Conservation (phyloP, 2,797 vertebrate genomes). For the Myotis findleyi region DNA sequence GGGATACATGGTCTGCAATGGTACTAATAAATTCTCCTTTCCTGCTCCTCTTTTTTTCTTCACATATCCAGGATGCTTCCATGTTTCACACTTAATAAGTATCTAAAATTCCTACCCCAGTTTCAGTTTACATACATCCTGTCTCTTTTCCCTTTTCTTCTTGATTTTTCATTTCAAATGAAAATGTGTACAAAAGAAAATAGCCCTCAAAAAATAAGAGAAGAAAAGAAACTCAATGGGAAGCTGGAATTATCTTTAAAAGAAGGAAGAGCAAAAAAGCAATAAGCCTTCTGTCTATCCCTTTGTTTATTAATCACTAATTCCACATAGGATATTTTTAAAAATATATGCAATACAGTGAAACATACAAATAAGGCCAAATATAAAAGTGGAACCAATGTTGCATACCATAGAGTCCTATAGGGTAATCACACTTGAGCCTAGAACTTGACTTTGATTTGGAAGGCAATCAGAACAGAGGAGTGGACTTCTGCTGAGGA, state of each 20-base stretch:
- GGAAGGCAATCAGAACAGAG: not conserved
- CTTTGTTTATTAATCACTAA: not conserved
- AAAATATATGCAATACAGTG: not conserved
- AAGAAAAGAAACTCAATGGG: not conserved
- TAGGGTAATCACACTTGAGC: not conserved
- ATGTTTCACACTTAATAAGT: not conserved
- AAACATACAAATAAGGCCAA: not conserved
- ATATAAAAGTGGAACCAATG: not conserved
- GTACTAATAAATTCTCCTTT: not conserved
- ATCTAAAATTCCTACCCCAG: not conserved
- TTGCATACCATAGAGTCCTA: not conserved
- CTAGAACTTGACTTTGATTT: not conserved
- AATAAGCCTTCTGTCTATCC: not conserved
- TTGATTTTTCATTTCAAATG: not conserved
- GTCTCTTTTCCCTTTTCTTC: not conserved
- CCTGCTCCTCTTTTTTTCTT: not conserved
- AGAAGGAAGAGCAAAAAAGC: not conserved
- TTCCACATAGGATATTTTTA: not conserved
- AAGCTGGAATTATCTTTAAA: conserved; percentile 18
- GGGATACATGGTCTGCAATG: not conserved
- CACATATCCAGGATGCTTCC: not conserved
- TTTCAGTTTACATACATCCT: not conserved
- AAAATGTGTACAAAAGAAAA: not conserved
- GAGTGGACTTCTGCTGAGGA: not conserved
- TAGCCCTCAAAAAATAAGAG: not conserved